A percentile compares a stretch with the other conserved stretches of the same genome.
Conservation (phyloP, 2,888 invertebrate species). For the Volucella inanis region DNA sequence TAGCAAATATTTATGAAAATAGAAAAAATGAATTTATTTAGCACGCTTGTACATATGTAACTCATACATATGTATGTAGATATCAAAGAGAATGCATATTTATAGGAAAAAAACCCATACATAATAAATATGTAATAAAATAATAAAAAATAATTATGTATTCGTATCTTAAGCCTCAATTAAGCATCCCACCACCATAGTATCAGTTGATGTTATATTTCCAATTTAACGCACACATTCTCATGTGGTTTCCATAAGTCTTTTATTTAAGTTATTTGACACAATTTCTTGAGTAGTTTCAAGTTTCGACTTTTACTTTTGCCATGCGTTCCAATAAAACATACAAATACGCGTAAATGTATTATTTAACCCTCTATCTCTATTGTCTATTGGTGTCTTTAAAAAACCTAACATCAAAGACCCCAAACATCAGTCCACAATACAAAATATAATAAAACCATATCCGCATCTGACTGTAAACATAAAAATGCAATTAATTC, state of each 20-base stretch:
- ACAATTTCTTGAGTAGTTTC: constrained; percentile 35
- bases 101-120: too few relatives aligned
- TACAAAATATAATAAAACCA: constrained; percentile 45
- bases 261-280: constrained; percentile 38
- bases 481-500: constrained; percentile 67
- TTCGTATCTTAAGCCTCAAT: too few relatives aligned
- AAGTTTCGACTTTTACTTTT: constrained; percentile 43
- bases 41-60: too few relatives aligned
- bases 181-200: too few relatives aligned
- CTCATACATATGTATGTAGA: too few relatives aligned
- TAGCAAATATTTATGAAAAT: too few relatives aligned
- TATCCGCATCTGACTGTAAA: constrained; percentile 55
- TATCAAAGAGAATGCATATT: too few relatives aligned
- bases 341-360: constrained; percentile 3
- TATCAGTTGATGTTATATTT: neutral
- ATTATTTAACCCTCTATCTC: constrained; percentile 55
- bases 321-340: constrained; percentile 13
- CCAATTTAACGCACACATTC: constrained; percentile 5
- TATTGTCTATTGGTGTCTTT: constrained; percentile 46
- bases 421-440: constrained; percentile 56
- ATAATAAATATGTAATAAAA: too few relatives aligned
- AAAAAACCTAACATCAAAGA: constrained; percentile 56
- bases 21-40: too few relatives aligned
- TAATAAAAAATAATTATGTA: too few relatives aligned
- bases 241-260: neutral